Conservation (phyloP, 37 sponge, comb jelly and placozoan genomes). For the Geodia barretti region DNA sequence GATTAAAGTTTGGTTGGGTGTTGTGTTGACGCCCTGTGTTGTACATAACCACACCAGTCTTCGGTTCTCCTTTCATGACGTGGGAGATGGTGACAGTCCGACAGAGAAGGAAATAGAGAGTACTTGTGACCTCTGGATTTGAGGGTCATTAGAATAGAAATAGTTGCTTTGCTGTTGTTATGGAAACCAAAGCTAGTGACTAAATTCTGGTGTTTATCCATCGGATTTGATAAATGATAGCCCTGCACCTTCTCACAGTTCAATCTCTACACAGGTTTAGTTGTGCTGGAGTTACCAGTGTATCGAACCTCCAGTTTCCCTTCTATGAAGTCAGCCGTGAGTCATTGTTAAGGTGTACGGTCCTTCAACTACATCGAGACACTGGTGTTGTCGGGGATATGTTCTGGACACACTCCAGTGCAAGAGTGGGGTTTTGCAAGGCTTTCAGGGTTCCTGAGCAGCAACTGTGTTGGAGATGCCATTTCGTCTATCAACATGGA, state of each 20-base stretch:
- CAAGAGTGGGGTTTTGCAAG: neutral
- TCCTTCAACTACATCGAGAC: neutral
- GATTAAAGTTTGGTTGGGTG: conserved; percentile 18
- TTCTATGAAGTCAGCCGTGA: neutral
- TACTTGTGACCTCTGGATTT: neutral
- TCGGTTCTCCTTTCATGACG: neutral
- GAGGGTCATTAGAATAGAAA: neutral
- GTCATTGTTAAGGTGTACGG: neutral
- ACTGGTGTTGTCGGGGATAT: neutral
- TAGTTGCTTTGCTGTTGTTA: conserved; percentile 49
- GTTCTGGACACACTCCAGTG: neutral
- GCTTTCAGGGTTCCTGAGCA: neutral
- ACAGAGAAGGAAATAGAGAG: conserved; percentile 44
- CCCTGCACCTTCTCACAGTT: conserved; percentile 9
- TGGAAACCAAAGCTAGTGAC: conserved; percentile 31
- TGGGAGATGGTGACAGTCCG: neutral
- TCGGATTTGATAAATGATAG: conserved; percentile 23
- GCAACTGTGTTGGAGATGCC: too few relatives aligned
- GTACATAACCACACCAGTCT: conserved; percentile 58
- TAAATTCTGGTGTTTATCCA: conserved; percentile 8
- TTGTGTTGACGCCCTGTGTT: conserved; percentile 30
- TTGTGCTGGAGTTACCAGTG: neutral
- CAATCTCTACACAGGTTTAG: neutral
- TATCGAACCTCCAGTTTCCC: neutral
- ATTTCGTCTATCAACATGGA: too few relatives aligned